Conservation (phyloP, 2,888 invertebrate species). For the Drosophila leonis region DNA sequence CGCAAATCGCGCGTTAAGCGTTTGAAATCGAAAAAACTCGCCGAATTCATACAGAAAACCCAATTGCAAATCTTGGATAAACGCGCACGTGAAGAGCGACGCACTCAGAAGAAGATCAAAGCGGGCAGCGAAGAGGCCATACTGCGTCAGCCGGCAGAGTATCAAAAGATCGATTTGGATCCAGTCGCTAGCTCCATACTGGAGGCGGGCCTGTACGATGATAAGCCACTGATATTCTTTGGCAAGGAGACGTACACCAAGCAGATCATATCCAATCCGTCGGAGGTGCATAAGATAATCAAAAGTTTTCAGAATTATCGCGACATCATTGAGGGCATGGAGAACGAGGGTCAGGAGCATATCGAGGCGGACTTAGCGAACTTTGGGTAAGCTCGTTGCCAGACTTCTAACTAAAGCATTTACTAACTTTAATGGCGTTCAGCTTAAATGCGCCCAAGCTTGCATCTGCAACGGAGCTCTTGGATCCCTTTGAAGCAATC, state of each 20-base stretch:
- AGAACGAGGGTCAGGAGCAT: slow-evolving; percentile 71
- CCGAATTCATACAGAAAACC: slow-evolving; percentile 88
- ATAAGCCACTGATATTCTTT: slow-evolving; percentile 83
- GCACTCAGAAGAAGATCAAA: slow-evolving; percentile 42
- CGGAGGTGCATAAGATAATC: slow-evolving; percentile 78
- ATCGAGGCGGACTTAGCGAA: slow-evolving; percentile 39
- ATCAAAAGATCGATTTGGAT: slow-evolving; percentile 83
- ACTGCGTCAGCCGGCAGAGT: slow-evolving; percentile 79
- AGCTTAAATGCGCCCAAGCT: slow-evolving; percentile 57
- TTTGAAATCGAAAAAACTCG: slow-evolving; percentile 89
- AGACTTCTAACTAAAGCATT: too few species aligned
- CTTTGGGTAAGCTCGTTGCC: slow-evolving; percentile 46
- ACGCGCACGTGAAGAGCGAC: slow-evolving; percentile 58
- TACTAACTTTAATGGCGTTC: neutral
- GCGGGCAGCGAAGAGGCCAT: slow-evolving; percentile 1
- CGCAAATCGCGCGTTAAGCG: slow-evolving; percentile 89
- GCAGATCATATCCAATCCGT: slow-evolving; percentile 66
- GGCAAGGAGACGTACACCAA: slow-evolving; percentile 78
- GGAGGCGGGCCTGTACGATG: slow-evolving; percentile 79
- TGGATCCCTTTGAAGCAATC: slow-evolving; percentile 72
- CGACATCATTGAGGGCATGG: slow-evolving; percentile 82
- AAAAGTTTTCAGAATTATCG: slow-evolving; percentile 84
- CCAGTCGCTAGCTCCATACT: slow-evolving; percentile 75
- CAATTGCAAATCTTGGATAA: slow-evolving; percentile 82
- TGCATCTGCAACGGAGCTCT: slow-evolving; percentile 36